These are phyloP conservation scores for Cynopterus sphinx DNA, from an alignment of 2,797 vertebrate genomes.

Conservation along the genomic window DNA sequence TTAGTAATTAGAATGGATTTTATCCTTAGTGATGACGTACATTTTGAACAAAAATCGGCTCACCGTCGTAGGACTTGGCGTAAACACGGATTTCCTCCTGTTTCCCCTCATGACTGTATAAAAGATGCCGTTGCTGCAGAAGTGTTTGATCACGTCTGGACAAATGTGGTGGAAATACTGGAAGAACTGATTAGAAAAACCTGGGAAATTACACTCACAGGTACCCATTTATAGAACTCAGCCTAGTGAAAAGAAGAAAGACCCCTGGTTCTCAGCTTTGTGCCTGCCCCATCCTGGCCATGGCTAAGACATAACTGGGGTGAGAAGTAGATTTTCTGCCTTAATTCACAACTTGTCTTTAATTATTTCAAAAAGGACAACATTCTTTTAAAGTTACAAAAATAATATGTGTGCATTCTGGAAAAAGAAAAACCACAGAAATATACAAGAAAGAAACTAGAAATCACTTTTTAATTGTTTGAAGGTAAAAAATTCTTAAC, in stretches of 20 bases:
- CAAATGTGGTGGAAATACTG: conserved; percentile 82
- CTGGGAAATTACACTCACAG: conserved; percentile 84
- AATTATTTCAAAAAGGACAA: not conserved
- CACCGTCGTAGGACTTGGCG: conserved; percentile 62
- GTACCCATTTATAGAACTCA: conserved; percentile 77
- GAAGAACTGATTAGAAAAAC: conserved; percentile 86
- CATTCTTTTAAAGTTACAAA: not conserved
- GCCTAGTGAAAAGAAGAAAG: not conserved
- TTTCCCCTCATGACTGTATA: conserved; percentile 90
- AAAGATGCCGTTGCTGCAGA: conserved; percentile 87
- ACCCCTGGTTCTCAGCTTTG: not conserved
- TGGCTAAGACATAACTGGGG: accelerated
- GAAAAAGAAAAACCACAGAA: not conserved
- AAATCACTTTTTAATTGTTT: not conserved
- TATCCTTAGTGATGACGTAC: conserved; percentile 85
- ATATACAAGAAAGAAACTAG: not conserved
- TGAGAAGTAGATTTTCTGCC: not conserved
- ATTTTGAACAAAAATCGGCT: conserved; percentile 80
- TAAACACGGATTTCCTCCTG: conserved; percentile 86
- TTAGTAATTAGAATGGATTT: conserved; percentile 67
- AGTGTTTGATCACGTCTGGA: conserved; percentile 89
- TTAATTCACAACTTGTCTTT: not conserved
- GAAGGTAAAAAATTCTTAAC: not conserved
- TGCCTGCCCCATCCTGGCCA: accelerated
- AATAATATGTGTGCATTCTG: not conserved